Evolutionary conservation across 2,888 invertebrate species (phyloP).

Genomic region (Notodonta ziczac): DNA sequence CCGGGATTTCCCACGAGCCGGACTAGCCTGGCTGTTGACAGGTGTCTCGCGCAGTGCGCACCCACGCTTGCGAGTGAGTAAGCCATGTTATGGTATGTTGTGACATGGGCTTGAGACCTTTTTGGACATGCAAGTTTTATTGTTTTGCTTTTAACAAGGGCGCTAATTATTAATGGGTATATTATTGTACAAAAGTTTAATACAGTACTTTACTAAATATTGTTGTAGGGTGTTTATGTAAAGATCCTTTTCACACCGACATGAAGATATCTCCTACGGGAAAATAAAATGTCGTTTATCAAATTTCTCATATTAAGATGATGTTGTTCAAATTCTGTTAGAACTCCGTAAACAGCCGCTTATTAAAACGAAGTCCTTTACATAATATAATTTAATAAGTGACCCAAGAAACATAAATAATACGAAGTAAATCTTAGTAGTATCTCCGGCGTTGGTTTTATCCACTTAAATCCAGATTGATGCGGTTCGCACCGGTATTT

Average conservation of each 20-base stretch:
- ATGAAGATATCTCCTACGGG: too few species aligned
- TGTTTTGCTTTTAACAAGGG: too few species aligned
- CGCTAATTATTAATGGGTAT: too few species aligned
- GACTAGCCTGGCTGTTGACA: not conserved
- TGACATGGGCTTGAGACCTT: not conserved
- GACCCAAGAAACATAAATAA: not conserved
- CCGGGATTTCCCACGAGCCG: slow-evolving; percentile 1
- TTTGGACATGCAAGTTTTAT: not conserved
- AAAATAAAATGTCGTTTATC: too few species aligned
- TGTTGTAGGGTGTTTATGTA: too few species aligned
- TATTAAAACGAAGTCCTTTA: not conserved
- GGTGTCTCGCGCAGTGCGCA: not conserved
- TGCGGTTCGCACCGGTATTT: slow-evolving; percentile 24
- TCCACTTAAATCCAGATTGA: slow-evolving; percentile 31
- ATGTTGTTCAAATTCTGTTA: not conserved
- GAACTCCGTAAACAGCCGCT: not conserved
- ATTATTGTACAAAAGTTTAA: too few species aligned
- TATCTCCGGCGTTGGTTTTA: slow-evolving; percentile 22
- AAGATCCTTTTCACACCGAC: too few species aligned
- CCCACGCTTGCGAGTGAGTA: not conserved
- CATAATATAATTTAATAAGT: not conserved
- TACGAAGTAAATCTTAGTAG: not conserved
- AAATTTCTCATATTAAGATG: too few species aligned
- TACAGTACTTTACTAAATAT: too few species aligned
- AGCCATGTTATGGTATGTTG: not conserved